Conservation (phyloP, 1,140 invertebrate species). For the Mya arenaria region DNA sequence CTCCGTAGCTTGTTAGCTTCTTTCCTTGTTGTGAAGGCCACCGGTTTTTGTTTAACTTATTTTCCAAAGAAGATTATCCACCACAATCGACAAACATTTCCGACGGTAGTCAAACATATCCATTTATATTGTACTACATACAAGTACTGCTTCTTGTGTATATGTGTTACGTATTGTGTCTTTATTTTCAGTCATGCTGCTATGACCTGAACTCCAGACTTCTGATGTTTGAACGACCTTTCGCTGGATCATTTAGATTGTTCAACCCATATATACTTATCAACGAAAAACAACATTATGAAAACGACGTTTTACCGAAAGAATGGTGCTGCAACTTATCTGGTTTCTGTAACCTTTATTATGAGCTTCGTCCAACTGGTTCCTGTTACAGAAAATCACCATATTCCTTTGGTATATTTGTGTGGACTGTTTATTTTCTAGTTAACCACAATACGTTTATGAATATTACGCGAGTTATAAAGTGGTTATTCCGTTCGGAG, state of each 20-base stretch:
- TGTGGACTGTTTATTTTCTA: background rate
- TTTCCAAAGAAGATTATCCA: too few species aligned
- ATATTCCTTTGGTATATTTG: slow-evolving; percentile 28
- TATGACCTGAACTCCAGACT: background rate
- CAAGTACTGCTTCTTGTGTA: too few species aligned
- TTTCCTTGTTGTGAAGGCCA: too few species aligned
- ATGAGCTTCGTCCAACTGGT: slow-evolving; percentile 3
- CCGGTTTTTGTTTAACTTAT: too few species aligned
- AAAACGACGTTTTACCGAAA: background rate
- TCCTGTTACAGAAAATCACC: slow-evolving; percentile 2
- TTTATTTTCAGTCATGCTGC: slow-evolving; percentile 18
- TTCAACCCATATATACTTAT: background rate
- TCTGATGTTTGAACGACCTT: background rate
- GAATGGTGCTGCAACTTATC: background rate
- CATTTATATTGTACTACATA: too few species aligned
- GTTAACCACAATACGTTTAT: too few species aligned
- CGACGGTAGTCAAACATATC: too few species aligned
- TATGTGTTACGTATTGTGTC: too few species aligned
- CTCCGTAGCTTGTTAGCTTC: too few species aligned
- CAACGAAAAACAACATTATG: background rate
- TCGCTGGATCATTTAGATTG: background rate
- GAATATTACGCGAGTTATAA: too few species aligned
- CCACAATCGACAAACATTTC: too few species aligned
- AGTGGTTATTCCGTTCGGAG: too few species aligned
- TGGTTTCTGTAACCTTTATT: background rate